phyloP scores from a whole-genome alignment of 2,888 invertebrate species.

The Myathropa florea region DNA sequence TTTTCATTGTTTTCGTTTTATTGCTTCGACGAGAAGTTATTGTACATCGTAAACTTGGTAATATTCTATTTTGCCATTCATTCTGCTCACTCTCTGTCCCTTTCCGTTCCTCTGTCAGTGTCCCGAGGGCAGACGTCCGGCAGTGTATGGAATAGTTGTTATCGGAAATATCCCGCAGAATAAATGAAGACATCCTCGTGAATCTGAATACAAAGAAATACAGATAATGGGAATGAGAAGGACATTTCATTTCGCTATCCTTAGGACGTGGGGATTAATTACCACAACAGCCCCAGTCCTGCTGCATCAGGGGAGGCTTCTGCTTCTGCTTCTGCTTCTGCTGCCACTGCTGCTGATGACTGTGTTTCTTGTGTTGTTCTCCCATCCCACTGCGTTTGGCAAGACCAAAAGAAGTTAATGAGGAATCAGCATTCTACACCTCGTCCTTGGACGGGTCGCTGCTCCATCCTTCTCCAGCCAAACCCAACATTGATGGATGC shows the following conservation, averaged over 20 bases:
- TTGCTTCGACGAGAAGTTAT: conserved; percentile 13
- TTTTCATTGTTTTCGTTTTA: conserved; percentile 37
- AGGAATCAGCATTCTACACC: neutral
- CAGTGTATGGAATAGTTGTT: neutral
- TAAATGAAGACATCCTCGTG: conserved; percentile 4
- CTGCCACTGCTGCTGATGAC: neutral
- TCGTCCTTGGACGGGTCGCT: neutral
- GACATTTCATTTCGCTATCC: neutral
- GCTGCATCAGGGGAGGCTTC: neutral
- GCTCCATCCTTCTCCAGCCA: neutral
- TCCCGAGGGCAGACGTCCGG: neutral
- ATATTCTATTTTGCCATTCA: conserved; percentile 12
- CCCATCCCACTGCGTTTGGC: neutral
- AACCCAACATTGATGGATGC: conserved; percentile 4
- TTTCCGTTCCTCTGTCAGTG: neutral
- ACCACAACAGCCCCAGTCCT: neutral
- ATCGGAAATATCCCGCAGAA: conserved; percentile 12
- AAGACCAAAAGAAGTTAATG: conserved; percentile 12
- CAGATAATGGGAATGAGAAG: neutral
- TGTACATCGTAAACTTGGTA: conserved; percentile 26
- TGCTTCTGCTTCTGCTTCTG: neutral
- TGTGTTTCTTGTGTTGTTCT: neutral
- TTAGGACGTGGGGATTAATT: conserved; percentile 9
- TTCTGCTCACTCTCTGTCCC: neutral
- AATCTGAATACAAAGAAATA: neutral